Evolutionary conservation across 2,113 vertebrate genomes (phyloP), one percentile per base, ranked within the genome.

Genomic region (Oryctolagus cuniculus): DNA sequence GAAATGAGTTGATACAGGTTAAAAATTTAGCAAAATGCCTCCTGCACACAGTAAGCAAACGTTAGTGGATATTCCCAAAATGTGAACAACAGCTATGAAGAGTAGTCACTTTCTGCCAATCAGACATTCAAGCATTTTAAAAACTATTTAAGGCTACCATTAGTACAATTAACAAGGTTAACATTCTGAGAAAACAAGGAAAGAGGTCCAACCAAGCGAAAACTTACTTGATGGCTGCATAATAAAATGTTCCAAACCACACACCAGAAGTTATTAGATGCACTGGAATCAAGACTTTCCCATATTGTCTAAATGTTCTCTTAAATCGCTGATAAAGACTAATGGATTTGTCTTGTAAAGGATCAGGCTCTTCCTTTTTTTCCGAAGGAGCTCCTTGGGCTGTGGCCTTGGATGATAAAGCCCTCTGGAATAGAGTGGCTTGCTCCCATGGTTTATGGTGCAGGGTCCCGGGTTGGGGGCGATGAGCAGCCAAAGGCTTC

Each of bases 171-270:
- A 81, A 82, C 31, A 80, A 86, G 75, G 90, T 25, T 74, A 82
- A 87, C 38, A 94, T 58, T 87, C 51, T 93, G 53, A 92, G 86
- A 79, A 89, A 94, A 94, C 9, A 80, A 22, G 55, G 49, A 69
- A 88, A 94, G 25, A 19, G 2, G 16, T 69, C 92, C 81, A 97
- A 96, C 49, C 83, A 95, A 95, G 10, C 53, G 96, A 0, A 79
- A 95, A 98, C 99, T 99, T 98, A 99, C 99, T 99, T 99, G 98
- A 99, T 99, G 95, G 99, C 99, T 98, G 99, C 99, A 87, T 99
- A 99, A 96, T 99, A 99, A 98, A 99, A 99, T 31, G 98, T 98
- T 95, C 99, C 99, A 97, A 99, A 99, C 99, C 99, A 99, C 69
- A 99, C 55, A 16, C 98, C 98, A 92, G 99, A 99, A 22, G 99